phyloP scores from a whole-genome alignment of 2,888 invertebrate genomes.

The Zonitis immaculata region DNA sequence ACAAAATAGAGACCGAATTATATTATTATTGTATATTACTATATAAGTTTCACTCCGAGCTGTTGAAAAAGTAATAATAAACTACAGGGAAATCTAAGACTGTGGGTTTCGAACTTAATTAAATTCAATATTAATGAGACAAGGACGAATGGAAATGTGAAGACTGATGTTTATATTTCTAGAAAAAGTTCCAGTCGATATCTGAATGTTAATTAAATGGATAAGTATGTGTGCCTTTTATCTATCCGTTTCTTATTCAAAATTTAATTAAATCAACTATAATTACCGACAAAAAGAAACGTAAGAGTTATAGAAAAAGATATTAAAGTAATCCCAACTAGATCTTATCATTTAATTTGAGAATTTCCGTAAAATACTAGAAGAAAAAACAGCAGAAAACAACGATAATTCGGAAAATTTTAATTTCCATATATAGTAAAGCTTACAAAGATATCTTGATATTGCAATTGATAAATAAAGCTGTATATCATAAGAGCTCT shows the following conservation, averaged over 20 bases:
- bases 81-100: background rate
- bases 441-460: background rate
- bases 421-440: background rate
- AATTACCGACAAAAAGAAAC: constrained; percentile 39
- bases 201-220: background rate
- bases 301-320: constrained; percentile 43
- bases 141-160: background rate
- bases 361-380: too few relatives aligned
- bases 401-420: too few relatives aligned
- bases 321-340: constrained; percentile 30
- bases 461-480: background rate
- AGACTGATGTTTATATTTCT: background rate
- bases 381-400: too few relatives aligned
- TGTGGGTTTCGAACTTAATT: background rate
- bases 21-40: too few relatives aligned
- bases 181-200: background rate
- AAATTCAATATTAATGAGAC: background rate
- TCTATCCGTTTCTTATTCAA: constrained; percentile 38
- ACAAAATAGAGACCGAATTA: too few relatives aligned
- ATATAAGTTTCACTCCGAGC: too few relatives aligned
- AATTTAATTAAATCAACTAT: constrained; percentile 44
- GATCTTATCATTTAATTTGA: constrained; percentile 41
- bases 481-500: constrained; percentile 1
- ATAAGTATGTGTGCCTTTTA: constrained; percentile 15
- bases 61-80: background rate